These are phyloP conservation scores for Cichladusa arquata DNA, from an alignment of 2,113 vertebrate genomes.

Conservation along the genomic window DNA sequence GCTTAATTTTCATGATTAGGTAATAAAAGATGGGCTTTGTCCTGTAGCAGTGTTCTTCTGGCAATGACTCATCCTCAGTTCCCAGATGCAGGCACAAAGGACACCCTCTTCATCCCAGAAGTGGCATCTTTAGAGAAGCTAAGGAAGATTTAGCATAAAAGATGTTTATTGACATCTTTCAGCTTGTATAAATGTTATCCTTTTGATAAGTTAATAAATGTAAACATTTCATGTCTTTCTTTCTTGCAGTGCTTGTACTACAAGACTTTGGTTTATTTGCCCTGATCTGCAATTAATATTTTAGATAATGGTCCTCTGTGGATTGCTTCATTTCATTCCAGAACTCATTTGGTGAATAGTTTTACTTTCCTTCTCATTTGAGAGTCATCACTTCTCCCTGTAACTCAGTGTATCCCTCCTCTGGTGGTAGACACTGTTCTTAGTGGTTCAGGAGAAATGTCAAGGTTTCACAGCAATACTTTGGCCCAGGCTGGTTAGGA, in stretches of 20 bases:
- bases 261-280: neutral
- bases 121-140: neutral
- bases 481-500: neutral
- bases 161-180: neutral
- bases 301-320: neutral
- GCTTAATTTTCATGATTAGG: neutral
- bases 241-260: neutral
- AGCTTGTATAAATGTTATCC: neutral
- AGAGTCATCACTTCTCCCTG: neutral
- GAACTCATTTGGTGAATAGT: neutral
- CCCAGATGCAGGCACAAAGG: neutral
- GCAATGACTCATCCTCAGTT: neutral
- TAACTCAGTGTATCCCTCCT: neutral
- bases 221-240: neutral
- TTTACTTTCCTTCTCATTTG: neutral
- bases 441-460: neutral
- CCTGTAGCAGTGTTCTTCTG: neutral
- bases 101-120: neutral
- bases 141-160: neutral
- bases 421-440: neutral
- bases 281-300: neutral
- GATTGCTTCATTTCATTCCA: neutral
- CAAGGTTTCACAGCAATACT: neutral
- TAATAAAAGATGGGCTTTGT: neutral
- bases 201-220: neutral